Base-by-base conservation (phyloP, 2,797 vertebrate species). In the Aeoliscus strigatus region DNA sequence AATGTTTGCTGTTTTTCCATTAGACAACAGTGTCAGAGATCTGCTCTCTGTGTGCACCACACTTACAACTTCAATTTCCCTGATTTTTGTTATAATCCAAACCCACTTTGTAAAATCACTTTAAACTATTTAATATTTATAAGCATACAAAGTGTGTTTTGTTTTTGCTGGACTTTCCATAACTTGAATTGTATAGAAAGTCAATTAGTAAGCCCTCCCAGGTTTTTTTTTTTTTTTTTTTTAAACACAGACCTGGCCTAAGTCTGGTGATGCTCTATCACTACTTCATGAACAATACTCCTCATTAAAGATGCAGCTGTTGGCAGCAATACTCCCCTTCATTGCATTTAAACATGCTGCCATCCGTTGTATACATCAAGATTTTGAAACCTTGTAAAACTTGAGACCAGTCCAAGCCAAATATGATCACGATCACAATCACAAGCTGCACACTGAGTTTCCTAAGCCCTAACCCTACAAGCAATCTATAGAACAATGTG, bases 1-100 rank as follows among this genome's bases (percentile, higher is more conserved):
- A 33, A 44, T 51, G 52, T 77, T 72, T 58, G 58, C 32, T 1
- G 39, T 57, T 51, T n/a, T 72, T 65, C 47, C 60, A 68, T 66
- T 43, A 57, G 50, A 47, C 25, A 10, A 17, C 39, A 9, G 45
- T 8, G 48, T 52, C 21, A 46, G 58, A 51, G 38, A 16, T 53
- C 31, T 31, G 57, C 66, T 40, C 44, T 37, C 45, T 47, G 60
- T 32, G 36, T 13, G n/a, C n/a, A n/a, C 27, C 3, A 18, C 4
- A 16, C 8, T 38, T 26, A 14, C 35, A 51, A 46, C 33, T 8
- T 26, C 37, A 43, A 51, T 49, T 14, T 6, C 29, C 27, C n/a
- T 18, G 41, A 43, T 17, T 41, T 41, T 44, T 36, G 21, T 27
- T 59, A 55, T 30, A 39, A 51, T 63, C 10, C 33, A 23, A 39